phyloP scores from a whole-genome alignment of 1,140 invertebrate genomes.

The Ceratosolen fusciceps region DNA sequence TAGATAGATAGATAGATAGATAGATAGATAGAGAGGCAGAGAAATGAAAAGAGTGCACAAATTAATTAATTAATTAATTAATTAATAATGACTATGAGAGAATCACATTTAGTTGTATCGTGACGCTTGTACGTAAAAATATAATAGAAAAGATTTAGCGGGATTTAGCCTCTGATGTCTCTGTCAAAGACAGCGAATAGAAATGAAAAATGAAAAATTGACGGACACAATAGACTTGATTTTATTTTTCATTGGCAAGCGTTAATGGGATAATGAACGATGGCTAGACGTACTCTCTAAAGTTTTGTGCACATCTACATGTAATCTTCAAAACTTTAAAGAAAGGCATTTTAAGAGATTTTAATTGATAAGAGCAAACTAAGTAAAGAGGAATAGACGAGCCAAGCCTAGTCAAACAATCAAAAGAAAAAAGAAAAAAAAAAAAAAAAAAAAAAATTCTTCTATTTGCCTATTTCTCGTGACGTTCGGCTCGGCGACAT shows the following conservation, averaged over 20 bases:
- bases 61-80: neutral
- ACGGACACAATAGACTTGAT: neutral
- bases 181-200: neutral
- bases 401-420: conserved; percentile 52
- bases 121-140: neutral
- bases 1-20: neutral
- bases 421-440: no score
- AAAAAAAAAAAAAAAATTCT: no score
- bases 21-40: neutral
- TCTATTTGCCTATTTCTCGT: conserved; percentile 71
- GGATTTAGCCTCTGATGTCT: neutral
- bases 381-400: conserved; percentile 30
- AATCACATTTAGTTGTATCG: neutral
- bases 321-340: neutral
- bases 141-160: conserved; percentile 9
- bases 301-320: neutral
- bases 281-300: neutral
- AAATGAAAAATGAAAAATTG: conserved; percentile 9
- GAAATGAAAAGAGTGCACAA: neutral
- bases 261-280: conserved; percentile 48
- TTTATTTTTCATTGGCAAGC: no score
- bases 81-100: no score
- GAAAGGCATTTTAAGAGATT: conserved; percentile 44
- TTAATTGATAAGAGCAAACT: conserved; percentile 44
- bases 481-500: conserved; percentile 50